phyloP scores from a whole-genome alignment of 2,113 vertebrate species.

The Todiramphus saurophagus region DNA sequence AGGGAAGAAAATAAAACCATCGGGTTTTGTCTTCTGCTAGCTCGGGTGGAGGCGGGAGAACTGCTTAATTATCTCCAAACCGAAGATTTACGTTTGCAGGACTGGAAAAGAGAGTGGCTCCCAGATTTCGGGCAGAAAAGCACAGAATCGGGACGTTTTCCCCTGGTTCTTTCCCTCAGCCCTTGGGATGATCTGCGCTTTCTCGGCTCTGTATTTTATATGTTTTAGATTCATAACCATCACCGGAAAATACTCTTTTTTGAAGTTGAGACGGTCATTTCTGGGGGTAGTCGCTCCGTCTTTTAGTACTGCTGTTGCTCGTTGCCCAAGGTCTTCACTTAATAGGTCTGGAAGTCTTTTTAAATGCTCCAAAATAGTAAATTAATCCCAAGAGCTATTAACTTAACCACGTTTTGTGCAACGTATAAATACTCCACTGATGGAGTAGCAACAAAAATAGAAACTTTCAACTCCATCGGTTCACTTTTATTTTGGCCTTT shows the following conservation, averaged over 20 bases:
- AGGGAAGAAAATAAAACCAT: neutral
- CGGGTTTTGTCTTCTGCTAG: neutral
- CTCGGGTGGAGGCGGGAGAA: neutral
- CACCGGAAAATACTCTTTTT: accelerated
- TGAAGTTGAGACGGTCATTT: accelerated
- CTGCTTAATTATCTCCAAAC: neutral
- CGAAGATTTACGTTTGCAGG: neutral
- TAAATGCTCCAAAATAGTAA: accelerated
- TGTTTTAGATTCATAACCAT: neutral
- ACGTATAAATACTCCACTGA: accelerated
- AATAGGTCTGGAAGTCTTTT: neutral
- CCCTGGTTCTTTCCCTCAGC: neutral
- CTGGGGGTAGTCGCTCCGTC: neutral
- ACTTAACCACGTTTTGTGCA: neutral
- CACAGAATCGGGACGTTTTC: neutral
- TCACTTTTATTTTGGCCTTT: neutral
- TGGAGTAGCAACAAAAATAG: accelerated
- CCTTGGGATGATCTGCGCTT: neutral
- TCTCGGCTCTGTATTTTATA: neutral
- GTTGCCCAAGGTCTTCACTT: neutral
- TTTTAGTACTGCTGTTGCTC: neutral
- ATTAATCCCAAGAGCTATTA: neutral
- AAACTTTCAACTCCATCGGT: neutral
- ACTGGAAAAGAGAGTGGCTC: neutral
- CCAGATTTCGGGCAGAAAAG: neutral